phyloP scores from a whole-genome alignment of 1,140 invertebrate species.

The Bombus terrestris region DNA sequence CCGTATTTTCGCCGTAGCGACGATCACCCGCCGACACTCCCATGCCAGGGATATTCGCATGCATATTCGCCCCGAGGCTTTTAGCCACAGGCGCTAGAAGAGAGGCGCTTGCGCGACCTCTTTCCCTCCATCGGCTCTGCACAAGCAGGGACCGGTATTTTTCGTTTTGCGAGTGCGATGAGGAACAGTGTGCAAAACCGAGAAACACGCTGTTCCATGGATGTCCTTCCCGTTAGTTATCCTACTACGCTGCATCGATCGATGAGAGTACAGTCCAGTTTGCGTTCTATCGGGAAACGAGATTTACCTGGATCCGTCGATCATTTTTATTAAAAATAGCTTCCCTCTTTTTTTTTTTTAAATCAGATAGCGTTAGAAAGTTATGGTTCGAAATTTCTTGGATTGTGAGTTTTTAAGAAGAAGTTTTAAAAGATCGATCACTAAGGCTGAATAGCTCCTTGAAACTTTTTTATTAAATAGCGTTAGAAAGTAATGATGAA shows the following conservation, averaged over 20 bases:
- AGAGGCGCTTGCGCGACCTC: conserved; percentile 72
- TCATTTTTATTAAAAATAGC: neutral
- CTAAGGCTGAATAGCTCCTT: neutral
- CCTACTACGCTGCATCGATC: conserved; percentile 6
- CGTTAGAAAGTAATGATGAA: too few species aligned
- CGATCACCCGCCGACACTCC: conserved; percentile 78
- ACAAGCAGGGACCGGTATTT: conserved; percentile 13
- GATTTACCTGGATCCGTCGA: neutral
- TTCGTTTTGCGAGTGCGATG: conserved; percentile 16
- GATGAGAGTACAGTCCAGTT: neutral
- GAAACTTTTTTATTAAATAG: neutral
- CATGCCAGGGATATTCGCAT: conserved; percentile 73
- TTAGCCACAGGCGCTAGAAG: conserved; percentile 54
- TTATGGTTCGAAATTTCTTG: too few species aligned
- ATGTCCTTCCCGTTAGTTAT: neutral
- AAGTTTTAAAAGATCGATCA: neutral
- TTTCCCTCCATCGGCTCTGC: conserved; percentile 38
- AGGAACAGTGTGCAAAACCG: neutral
- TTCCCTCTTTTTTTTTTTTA: neutral
- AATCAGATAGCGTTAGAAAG: neutral
- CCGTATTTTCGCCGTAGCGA: conserved; percentile 73
- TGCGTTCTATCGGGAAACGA: neutral
- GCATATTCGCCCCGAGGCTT: conserved; percentile 76
- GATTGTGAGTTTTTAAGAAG: neutral
- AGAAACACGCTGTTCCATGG: neutral